A percentile compares a stretch with the other conserved stretches of the same genome.
phyloP scores from a whole-genome alignment of 2,113 vertebrate species.

The Mola mola region DNA sequence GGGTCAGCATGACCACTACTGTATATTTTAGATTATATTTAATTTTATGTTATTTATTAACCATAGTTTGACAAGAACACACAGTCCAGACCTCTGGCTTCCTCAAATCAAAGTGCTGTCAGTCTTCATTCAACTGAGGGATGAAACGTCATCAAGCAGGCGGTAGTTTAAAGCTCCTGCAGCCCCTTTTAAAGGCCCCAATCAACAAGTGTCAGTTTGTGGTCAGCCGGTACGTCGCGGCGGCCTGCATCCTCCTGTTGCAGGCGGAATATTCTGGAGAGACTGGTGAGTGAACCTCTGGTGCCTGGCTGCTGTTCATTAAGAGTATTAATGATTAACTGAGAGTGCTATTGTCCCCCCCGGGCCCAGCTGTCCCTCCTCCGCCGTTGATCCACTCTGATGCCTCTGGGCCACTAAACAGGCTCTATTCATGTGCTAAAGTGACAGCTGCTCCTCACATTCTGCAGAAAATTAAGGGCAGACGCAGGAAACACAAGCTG shows the following conservation, averaged over 20 bases:
- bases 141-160: constrained; percentile 49
- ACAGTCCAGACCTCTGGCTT: too few species aligned
- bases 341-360: constrained; percentile 77
- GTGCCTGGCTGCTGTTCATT: constrained; percentile 79
- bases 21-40: too few species aligned
- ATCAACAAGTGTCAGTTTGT: constrained; percentile 72
- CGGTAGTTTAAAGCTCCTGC: constrained; percentile 41
- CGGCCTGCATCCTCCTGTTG: constrained; percentile 58
- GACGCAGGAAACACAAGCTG: constrained; percentile 59
- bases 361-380: constrained; percentile 75
- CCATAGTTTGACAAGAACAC: constrained; percentile 23
- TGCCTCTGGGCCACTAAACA: constrained; percentile 69
- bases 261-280: constrained; percentile 63
- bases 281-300: constrained; percentile 70
- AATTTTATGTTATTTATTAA: too few species aligned
- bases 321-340: constrained; percentile 82
- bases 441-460: constrained; percentile 82
- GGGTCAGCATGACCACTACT: too few species aligned
- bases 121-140: too few species aligned
- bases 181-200: constrained; percentile 57
- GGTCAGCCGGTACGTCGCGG: constrained; percentile 48
- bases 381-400: constrained; percentile 75
- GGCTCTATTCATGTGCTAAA: constrained; percentile 78
- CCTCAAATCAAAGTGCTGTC: too few species aligned
- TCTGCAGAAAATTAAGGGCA: constrained; percentile 74